Evolutionary conservation across 2,797 vertebrate species (phyloP), one percentile per base, ranked within the genome.

Genomic region (Basileuterus tristriatus): DNA sequence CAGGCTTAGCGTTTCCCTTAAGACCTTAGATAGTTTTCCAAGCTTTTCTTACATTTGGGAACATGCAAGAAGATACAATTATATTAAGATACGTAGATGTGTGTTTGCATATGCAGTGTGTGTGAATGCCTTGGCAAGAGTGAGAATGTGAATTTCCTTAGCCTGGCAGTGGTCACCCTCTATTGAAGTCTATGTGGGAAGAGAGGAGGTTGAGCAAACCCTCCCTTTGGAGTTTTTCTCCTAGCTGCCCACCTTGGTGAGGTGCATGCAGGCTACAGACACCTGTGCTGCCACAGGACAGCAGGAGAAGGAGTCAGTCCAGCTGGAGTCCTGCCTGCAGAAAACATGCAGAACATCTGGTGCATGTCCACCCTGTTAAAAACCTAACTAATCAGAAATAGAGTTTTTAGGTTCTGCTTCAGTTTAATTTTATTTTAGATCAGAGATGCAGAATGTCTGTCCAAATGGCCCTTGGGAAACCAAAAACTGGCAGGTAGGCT

Each of bases 321-420:
- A 27, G 26, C 32, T 58, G 78, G 37, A 60, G n/a, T 59, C 64
- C 67, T 29, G 56, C 11, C 62, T 87, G 71, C 55, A 84, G 87
- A 77, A 84, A 78, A 70, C 36, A 46, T 49, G 29, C 34, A 68
- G 22, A 64, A 74, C 59, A 9, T 41, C 64, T 4, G 2, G 22
- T 0, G 0, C 4, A 7, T 0, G 0, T 46, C 47, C 63, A 60
- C 7, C 14, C 53, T 32, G 19, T n/a, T 83, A 41, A 72, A 87
- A 87, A 67, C 8, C 14, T 12, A 44, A 63, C 55, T 27, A 27
- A 49, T 49, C 63, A 78, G 49, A 94, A 95, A 69, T 32, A 44
- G 4, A 49, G 15, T 14, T 83, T 82, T 81, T 69, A 74, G 17
- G 29, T 91, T 90, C 49, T 94, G 29, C 58, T 75, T 71, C 72